phyloP scores from a whole-genome alignment of 1,140 invertebrate species.

The Gerris buenoi region DNA sequence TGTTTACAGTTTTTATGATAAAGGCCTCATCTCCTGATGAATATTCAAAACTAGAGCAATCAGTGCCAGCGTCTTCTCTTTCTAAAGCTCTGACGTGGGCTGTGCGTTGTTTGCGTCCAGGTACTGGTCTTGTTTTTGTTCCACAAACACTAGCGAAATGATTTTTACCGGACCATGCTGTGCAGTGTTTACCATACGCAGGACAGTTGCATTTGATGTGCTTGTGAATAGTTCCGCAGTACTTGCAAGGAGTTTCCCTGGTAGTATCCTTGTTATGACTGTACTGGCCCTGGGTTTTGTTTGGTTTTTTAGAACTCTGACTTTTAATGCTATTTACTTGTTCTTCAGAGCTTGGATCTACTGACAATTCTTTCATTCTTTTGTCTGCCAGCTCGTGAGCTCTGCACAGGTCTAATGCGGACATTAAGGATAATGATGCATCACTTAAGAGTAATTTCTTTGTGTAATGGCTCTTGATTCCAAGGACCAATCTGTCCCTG shows the following conservation, averaged over 20 bases:
- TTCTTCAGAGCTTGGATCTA: not conserved
- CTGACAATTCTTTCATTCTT: not conserved
- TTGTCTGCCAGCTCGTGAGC: constrained; percentile 20
- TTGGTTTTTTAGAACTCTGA: not conserved
- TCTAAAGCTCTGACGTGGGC: no score
- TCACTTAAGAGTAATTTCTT: constrained; percentile 26
- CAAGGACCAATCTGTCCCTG: constrained; percentile 26
- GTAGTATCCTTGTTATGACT: no score
- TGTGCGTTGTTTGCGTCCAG: no score
- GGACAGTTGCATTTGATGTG: not conserved
- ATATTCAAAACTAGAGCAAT: no score
- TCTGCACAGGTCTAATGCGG: constrained; percentile 22
- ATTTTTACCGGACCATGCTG: not conserved
- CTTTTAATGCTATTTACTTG: not conserved
- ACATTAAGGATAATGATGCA: constrained; percentile 21
- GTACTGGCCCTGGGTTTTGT: no score
- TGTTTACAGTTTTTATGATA: no score
- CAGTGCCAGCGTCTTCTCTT: no score
- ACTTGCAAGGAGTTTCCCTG: no score
- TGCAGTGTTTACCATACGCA: not conserved
- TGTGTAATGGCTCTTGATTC: constrained; percentile 21
- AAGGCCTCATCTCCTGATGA: no score
- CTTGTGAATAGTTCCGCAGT: not conserved
- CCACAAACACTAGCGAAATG: not conserved
- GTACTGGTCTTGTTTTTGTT: no score